Evolutionary conservation across 2,888 invertebrate species (phyloP).

Genomic region (Chaitophorus viminalis): DNA sequence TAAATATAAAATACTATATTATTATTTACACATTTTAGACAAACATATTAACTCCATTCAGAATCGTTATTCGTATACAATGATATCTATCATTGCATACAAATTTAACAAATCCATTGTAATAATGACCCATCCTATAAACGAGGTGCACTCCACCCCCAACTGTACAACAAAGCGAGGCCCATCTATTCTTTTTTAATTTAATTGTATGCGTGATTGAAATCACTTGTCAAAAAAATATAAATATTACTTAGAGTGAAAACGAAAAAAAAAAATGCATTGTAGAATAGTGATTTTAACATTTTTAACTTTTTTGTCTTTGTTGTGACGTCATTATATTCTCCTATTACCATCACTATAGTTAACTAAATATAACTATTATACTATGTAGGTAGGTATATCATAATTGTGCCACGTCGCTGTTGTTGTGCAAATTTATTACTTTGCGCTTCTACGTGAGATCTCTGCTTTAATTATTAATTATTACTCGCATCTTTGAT

Average conservation of each 20-base stretch:
- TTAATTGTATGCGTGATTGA: background rate
- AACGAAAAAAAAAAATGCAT: background rate
- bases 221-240: background rate
- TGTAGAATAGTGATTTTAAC: background rate
- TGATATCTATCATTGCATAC: too few species aligned
- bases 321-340: background rate
- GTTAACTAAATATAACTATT: background rate
- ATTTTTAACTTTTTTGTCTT: background rate
- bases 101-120: too few species aligned
- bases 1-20: too few species aligned
- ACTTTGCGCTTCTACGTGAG: background rate
- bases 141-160: too few species aligned
- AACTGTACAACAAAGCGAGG: too few species aligned
- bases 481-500: background rate
- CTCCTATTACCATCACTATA: background rate
- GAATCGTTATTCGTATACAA: too few species aligned
- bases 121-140: too few species aligned
- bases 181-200: background rate
- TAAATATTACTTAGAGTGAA: background rate
- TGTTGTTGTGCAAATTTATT: slow-evolving; percentile 1
- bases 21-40: too few species aligned
- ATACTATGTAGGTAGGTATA: background rate
- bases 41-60: too few species aligned
- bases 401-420: background rate
- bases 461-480: background rate